Base-by-base conservation (phyloP, 2,888 invertebrate genomes). In the Nomada fucata region DNA sequence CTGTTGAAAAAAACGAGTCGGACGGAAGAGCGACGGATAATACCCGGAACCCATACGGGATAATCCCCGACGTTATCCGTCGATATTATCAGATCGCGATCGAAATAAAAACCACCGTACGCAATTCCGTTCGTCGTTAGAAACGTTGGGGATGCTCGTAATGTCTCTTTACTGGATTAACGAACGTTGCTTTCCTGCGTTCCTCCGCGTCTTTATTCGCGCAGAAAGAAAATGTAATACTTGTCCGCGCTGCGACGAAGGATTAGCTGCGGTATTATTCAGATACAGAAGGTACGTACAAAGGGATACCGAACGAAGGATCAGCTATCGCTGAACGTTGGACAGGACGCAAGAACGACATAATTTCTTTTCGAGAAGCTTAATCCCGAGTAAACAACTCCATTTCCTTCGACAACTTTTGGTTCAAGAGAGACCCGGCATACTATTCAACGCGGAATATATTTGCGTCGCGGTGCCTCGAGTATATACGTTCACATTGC, bases 71-170 rank as follows among this genome's bases (percentile, higher is more conserved):
- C 2, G 26, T 26, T 26, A 26, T 26, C 26, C 53, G 70, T 20
- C 59, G 72, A 70, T 82, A 67, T 76, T 71, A 86, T 84, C 86
- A 69, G 75, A 65, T 74, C 74, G 84, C 77, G 44, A 65, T 55
- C 36, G 64, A 26, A 59, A 69, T 79, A 72, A 83, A 76, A 79
- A 73, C 61, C 63, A 61, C 63, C 52, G 52, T 20, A 70, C 64
- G 79, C 59, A 67, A 79, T 75, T 68, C 63, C 29, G 29, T 36
- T 26, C 59, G 36, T 57, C 15, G 70, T 23, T 68, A 84, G 81
- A 83, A 86, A 86, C 85, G 83, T 75, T 60, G 44, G 11, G 29
- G 13, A n/a, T 50, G n/a, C 11, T 11, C 57, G n/a, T 69, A 69
- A 76, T 57, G 52, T 75, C 47, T 44, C 4, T 13, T 3, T 26